Evolutionary conservation across 2,888 invertebrate genomes (phyloP).

Genomic region (Phlogophora meticulosa): DNA sequence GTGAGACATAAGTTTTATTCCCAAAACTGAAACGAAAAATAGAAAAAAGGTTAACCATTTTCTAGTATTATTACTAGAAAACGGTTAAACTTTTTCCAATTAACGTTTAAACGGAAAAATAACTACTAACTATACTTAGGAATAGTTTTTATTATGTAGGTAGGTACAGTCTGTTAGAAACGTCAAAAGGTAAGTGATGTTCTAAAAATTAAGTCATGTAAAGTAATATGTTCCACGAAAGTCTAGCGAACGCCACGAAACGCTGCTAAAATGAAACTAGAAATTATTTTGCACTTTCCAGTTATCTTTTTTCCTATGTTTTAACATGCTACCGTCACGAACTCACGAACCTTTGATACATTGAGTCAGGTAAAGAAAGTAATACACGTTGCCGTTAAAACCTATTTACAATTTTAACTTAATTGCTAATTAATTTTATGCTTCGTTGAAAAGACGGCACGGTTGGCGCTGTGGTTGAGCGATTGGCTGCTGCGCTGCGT

Average conservation of each 20-base stretch:
- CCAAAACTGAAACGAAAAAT: conserved; percentile 15
- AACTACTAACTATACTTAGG: not conserved
- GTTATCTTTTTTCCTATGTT: conserved; percentile 71
- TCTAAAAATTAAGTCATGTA: conserved; percentile 42
- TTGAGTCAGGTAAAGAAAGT: conserved; percentile 11
- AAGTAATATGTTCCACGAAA: conserved; percentile 71
- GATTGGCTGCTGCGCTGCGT: no score
- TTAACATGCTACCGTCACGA: conserved; percentile 74
- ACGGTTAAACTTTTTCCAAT: conserved; percentile 20
- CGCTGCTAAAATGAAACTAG: conserved; percentile 63
- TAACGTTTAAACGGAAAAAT: conserved; percentile 9
- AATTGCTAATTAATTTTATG: not conserved
- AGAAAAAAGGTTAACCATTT: no score
- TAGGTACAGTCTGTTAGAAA: conserved; percentile 15
- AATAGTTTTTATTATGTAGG: no score
- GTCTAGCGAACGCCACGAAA: conserved; percentile 69
- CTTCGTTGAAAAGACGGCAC: no score
- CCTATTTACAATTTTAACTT: not conserved
- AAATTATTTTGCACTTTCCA: conserved; percentile 59
- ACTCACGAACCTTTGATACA: conserved; percentile 72
- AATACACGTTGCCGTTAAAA: not conserved
- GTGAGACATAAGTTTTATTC: conserved; percentile 13
- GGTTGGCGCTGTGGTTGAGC: no score
- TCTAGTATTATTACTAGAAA: no score
- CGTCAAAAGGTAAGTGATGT: conserved; percentile 36